Percentiles rank a stretch among this genome's conserved stretches.
phyloP scores from a whole-genome alignment of 2,888 invertebrate genomes.

The Ectemnius cavifrons region DNA sequence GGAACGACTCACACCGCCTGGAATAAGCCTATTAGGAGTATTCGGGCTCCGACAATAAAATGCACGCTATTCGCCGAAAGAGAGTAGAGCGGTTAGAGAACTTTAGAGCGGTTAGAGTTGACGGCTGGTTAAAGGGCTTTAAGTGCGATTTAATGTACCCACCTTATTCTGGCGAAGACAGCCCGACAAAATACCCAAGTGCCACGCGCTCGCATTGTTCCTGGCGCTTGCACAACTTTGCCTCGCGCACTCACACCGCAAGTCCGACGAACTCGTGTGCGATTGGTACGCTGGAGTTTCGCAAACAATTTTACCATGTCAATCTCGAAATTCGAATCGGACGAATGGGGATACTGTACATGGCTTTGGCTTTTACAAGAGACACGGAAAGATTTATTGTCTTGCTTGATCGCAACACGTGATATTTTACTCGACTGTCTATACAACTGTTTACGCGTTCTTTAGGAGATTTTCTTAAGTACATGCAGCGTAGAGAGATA shows the following conservation, averaged over 20 bases:
- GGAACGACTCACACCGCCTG: neutral
- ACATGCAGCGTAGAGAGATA: too few species aligned
- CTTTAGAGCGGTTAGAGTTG: neutral
- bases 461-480: too few species aligned
- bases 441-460: too few species aligned
- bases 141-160: constrained; percentile 50
- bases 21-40: constrained; percentile 44
- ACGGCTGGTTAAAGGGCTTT: constrained; percentile 30
- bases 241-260: neutral
- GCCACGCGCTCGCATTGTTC: constrained; percentile 11
- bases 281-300: too few species aligned
- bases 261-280: neutral
- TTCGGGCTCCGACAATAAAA: constrained; percentile 24
- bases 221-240: neutral
- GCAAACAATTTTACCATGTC: too few species aligned
- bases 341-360: too few species aligned
- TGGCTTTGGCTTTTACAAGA: too few species aligned
- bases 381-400: too few species aligned
- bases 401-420: too few species aligned
- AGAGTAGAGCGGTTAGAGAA: constrained; percentile 27
- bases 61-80: constrained; percentile 14
- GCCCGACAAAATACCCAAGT: constrained; percentile 19
- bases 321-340: too few species aligned
- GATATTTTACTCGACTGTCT: too few species aligned
- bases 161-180: constrained; percentile 10